phyloP scores from a whole-genome alignment of 2,113 vertebrate genomes.

The Prionailurus viverrinus region DNA sequence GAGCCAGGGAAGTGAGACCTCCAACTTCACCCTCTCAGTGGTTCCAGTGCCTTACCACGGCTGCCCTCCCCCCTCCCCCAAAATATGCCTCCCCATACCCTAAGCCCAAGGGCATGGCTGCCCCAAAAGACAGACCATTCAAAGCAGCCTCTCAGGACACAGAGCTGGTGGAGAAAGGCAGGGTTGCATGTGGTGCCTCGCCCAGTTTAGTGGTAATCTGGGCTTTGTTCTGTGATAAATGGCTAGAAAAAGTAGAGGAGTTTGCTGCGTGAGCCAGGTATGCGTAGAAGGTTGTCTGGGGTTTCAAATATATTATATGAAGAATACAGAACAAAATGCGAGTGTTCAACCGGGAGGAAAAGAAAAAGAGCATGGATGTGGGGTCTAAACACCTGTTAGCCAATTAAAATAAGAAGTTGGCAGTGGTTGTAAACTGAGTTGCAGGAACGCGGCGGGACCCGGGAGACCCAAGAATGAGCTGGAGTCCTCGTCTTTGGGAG shows the following conservation, averaged over 20 bases:
- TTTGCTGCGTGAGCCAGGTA: fast-evolving
- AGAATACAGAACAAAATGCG: background rate
- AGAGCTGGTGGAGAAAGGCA: background rate
- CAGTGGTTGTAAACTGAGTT: fast-evolving
- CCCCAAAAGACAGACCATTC: too few species aligned
- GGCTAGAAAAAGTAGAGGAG: background rate
- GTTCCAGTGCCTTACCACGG: background rate
- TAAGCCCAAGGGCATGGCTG: fast-evolving
- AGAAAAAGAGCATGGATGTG: too few species aligned
- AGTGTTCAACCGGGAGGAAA: background rate
- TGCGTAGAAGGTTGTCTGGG: background rate
- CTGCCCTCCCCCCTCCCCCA: fast-evolving
- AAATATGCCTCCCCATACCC: background rate
- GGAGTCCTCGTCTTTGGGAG: background rate
- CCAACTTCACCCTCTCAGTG: background rate
- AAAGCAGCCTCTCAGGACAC: background rate
- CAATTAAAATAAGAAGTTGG: background rate
- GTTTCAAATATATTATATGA: background rate
- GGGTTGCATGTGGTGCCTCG: fast-evolving
- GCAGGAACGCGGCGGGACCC: background rate
- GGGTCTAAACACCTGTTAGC: background rate
- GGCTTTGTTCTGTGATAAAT: background rate
- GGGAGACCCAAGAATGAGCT: background rate
- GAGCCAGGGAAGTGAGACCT: background rate
- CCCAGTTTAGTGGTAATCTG: background rate